Conservation (phyloP, 1,140 invertebrate genomes). For the Hylaeus anthracinus region DNA sequence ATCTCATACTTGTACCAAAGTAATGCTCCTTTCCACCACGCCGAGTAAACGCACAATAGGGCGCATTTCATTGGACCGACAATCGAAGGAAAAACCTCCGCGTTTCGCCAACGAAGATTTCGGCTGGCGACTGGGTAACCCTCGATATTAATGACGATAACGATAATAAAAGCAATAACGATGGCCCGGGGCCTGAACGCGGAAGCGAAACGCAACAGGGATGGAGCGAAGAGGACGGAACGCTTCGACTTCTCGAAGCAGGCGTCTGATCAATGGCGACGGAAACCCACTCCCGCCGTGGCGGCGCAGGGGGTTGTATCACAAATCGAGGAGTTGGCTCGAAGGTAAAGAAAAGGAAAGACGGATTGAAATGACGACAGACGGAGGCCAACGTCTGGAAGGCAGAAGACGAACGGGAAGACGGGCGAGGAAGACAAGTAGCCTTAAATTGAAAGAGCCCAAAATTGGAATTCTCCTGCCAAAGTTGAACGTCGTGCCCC, state of each 20-base stretch:
- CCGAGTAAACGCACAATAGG: neutral
- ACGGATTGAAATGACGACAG: slow-evolving; percentile 39
- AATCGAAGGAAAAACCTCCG: neutral
- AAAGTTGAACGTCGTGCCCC: slow-evolving; percentile 66
- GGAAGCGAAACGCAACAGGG: neutral
- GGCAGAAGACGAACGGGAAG: slow-evolving; percentile 39
- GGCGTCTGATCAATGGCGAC: slow-evolving; percentile 31
- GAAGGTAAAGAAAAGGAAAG: slow-evolving; percentile 19
- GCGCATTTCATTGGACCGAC: neutral
- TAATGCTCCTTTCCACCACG: neutral
- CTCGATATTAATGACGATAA: slow-evolving; percentile 57
- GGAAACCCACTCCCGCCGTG: neutral
- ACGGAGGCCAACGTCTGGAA: slow-evolving; percentile 6
- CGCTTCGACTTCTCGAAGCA: neutral
- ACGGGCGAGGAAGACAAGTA: slow-evolving; percentile 69
- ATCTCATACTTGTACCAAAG: no score
- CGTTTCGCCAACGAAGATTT: neutral
- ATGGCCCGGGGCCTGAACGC: slow-evolving; percentile 26
- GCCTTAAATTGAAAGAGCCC: slow-evolving; percentile 73
- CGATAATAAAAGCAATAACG: slow-evolving; percentile 60
- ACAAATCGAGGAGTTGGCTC: slow-evolving; percentile 3
- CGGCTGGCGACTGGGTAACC: neutral
- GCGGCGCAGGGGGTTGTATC: slow-evolving; percentile 32
- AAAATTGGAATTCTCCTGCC: slow-evolving; percentile 75
- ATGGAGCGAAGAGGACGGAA: neutral